These are phyloP conservation scores for Indicator maculatus DNA, from an alignment of 2,113 vertebrate species.

Conservation along the genomic window DNA sequence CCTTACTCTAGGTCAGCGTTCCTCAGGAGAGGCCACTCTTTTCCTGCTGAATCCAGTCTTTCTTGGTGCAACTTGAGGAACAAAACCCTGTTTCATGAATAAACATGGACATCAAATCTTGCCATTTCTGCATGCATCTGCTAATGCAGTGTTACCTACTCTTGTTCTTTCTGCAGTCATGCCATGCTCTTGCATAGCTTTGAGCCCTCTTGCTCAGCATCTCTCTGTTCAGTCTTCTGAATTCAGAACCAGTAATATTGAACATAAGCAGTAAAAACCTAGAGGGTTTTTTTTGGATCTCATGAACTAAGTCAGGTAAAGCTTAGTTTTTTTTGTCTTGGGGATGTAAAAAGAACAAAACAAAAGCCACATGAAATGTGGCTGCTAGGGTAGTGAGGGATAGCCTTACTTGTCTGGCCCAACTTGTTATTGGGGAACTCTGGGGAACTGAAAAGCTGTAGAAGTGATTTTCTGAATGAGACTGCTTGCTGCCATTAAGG, in stretches of 20 bases:
- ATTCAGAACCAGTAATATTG: background rate
- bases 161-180: background rate
- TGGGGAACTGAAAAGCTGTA: background rate
- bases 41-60: background rate
- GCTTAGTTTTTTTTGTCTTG: background rate
- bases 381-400: background rate
- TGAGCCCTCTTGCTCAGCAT: rapidly evolving
- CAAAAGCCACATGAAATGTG: background rate
- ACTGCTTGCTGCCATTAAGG: background rate
- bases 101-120: background rate
- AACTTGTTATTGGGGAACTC: rapidly evolving
- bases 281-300: background rate
- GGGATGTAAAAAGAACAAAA: background rate
- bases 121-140: background rate
- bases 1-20: background rate
- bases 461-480: background rate
- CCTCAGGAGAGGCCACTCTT: background rate
- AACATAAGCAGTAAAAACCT: background rate
- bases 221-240: background rate
- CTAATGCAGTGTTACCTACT: background rate
- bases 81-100: background rate
- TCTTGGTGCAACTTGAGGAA: background rate
- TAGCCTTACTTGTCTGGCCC: rapidly evolving
- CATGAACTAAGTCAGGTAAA: background rate
- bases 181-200: rapidly evolving